Conservation (phyloP, 1,140 invertebrate genomes). For the Dreissena rostriformis region DNA sequence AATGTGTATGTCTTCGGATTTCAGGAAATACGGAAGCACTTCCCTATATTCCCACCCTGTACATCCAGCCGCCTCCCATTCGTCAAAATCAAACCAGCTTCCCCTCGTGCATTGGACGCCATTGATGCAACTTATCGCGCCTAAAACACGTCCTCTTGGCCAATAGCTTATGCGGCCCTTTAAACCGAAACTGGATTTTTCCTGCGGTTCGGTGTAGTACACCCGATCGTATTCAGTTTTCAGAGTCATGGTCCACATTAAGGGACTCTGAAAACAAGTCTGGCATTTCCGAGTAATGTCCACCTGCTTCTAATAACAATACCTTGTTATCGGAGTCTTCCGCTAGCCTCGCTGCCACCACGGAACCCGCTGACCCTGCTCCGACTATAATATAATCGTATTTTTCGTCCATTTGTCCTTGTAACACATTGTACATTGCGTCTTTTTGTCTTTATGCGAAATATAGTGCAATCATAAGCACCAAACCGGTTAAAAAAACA, state of each 20-base stretch:
- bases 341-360: conserved; percentile 95
- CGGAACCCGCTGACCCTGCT: conserved; percentile 95
- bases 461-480: too few relatives aligned
- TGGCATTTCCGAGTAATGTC: conserved; percentile 83
- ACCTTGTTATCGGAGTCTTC: conserved; percentile 89
- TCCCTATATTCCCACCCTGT: conserved; percentile 86
- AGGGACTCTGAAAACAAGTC: conserved; percentile 60
- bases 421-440: too few relatives aligned
- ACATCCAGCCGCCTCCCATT: conserved; percentile 94
- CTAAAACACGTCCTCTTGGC: conserved; percentile 78
- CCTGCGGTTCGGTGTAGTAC: conserved; percentile 94
- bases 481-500: too few relatives aligned
- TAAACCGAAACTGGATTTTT: conserved; percentile 67
- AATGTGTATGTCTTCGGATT: conserved; percentile 83
- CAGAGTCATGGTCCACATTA: conserved; percentile 31
- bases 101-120: conserved; percentile 98
- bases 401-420: background rate
- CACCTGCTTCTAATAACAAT: conserved; percentile 93
- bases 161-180: conserved; percentile 54
- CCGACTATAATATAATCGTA: conserved; percentile 85
- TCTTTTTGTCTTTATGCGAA: too few relatives aligned
- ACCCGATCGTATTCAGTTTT: conserved; percentile 89
- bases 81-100: conserved; percentile 95
- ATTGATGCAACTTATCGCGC: conserved; percentile 95
- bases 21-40: conserved; percentile 95